A percentile compares a stretch with the other conserved stretches of the same genome.
Evolutionary conservation across 2,888 invertebrate species (phyloP).

Genomic region (Zygogramma bicolorata): DNA sequence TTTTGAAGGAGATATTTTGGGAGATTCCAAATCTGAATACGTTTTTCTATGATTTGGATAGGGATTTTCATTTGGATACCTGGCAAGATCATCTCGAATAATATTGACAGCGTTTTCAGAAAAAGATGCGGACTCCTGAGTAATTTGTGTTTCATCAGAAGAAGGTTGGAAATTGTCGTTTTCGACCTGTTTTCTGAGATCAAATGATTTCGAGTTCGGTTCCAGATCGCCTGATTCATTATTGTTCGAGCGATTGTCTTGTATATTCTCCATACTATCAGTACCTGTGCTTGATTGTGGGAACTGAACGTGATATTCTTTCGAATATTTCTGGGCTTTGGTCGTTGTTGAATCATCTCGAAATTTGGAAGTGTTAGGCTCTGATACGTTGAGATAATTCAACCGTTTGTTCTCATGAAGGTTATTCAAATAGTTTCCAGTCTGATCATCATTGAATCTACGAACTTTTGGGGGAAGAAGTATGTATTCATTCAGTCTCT

Average conservation of each 20-base stretch:
- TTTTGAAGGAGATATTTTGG: conserved; percentile 46
- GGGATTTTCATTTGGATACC: conserved; percentile 47
- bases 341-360: conserved; percentile 18
- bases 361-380: conserved; percentile 20
- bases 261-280: too few relatives aligned
- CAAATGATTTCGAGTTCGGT: background rate
- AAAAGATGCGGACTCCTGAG: conserved; percentile 84
- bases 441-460: conserved; percentile 44
- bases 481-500: background rate
- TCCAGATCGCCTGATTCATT: background rate
- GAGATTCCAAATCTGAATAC: conserved; percentile 61
- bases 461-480: conserved; percentile 29
- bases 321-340: conserved; percentile 43
- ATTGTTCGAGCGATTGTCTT: background rate
- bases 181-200: background rate
- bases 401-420: conserved; percentile 18
- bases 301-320: conserved; percentile 53
- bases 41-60: conserved; percentile 63
- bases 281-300: conserved; percentile 24
- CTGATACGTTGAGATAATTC: background rate
- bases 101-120: conserved; percentile 67
- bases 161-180: conserved; percentile 22
- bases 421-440: conserved; percentile 41
- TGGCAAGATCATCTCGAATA: conserved; percentile 41
- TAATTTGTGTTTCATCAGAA: conserved; percentile 73